Base-by-base conservation (phyloP, 2,888 invertebrate genomes). In the Chrysotoxum bicinctum region DNA sequence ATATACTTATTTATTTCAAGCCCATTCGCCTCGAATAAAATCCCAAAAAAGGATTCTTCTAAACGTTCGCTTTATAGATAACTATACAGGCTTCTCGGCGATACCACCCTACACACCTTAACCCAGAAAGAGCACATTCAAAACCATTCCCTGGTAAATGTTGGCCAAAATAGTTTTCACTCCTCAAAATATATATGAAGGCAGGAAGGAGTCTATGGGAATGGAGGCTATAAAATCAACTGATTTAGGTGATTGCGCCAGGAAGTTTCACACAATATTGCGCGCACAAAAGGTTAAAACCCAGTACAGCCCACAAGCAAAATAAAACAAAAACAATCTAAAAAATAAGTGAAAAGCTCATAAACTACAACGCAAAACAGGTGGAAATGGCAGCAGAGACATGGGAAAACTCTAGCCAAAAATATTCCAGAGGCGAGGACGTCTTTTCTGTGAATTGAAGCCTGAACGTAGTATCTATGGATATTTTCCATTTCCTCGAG, bases 211-310 rank as follows among this genome's bases (percentile, higher is more conserved):
- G 9, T 58, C 7, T 40, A 43, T 14, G 30, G 12, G 9, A 35
- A 37, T n/a, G 9, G 43, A n/a, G 32, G 50, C 21, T 48, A 35
- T 66, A 48, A 66, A 66, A 66, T 66, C 66, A 48, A 50, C 35
- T 50, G 66, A 66, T 66, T 66, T 66, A 66, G 50, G 35, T 66
- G 50, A 50, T 35, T 66, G 23, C 4, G 23, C 21, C 35, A 35
- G 50, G 66, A 50, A 66, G 66, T 66, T 66, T 66, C 48, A 50
- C 66, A 66, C 66, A 50, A 12, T 35, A 50, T 66, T 66, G 48
- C 48, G 32, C 50, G 50, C 48, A 50, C 21, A 48, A 66, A 66
- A 66, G 50, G 50, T 66, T 50, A 66, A 66, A 50, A 66, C 50
- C 32, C 30, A 35, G 6, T 19, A 21, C 32, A 45, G 10, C 3